These are phyloP conservation scores for Cassiopea xamachana DNA, from an alignment of 30 jellyfish, hydroid and myxozoan genomes.

Conservation along the genomic window DNA sequence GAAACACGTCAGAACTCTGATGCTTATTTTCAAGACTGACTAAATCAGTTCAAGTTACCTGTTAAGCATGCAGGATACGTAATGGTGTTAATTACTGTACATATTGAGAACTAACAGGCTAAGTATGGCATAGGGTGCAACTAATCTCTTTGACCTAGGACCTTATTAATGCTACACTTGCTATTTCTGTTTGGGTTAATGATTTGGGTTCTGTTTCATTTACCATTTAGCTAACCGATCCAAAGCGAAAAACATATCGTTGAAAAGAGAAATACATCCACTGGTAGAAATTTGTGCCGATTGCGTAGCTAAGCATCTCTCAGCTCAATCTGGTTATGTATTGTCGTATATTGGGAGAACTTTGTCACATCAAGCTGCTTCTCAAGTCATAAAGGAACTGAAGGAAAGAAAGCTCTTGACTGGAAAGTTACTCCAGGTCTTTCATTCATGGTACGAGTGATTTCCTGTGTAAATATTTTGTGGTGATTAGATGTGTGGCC, in stretches of 20 bases:
- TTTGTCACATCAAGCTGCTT: slow-evolving; percentile 66
- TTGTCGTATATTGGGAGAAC: slow-evolving; percentile 55
- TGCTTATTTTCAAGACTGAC: no score
- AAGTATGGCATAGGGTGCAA: no score
- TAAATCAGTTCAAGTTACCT: no score
- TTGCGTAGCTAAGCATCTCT: slow-evolving; percentile 53
- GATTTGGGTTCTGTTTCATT: not conserved
- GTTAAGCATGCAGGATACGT: no score
- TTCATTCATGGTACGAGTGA: slow-evolving; percentile 68
- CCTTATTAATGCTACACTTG: no score
- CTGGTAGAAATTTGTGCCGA: slow-evolving; percentile 46
- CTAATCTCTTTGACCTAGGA: no score
- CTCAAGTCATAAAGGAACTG: slow-evolving; percentile 56
- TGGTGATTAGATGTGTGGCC: not conserved
- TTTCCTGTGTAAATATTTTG: not conserved
- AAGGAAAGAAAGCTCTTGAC: slow-evolving; percentile 64
- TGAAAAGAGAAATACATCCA: slow-evolving; percentile 43
- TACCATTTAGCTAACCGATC: not conserved
- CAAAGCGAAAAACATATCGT: not conserved
- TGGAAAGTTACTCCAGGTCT: slow-evolving; percentile 59
- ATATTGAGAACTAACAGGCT: no score
- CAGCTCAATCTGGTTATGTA: slow-evolving; percentile 43
- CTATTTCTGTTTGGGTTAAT: no score
- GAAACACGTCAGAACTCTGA: no score
- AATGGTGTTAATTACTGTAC: no score